A percentile compares a stretch with the other conserved stretches of the same genome.
Evolutionary conservation across 2,113 vertebrate genomes (phyloP).

Genomic region (Chelonoidis abingdonii): DNA sequence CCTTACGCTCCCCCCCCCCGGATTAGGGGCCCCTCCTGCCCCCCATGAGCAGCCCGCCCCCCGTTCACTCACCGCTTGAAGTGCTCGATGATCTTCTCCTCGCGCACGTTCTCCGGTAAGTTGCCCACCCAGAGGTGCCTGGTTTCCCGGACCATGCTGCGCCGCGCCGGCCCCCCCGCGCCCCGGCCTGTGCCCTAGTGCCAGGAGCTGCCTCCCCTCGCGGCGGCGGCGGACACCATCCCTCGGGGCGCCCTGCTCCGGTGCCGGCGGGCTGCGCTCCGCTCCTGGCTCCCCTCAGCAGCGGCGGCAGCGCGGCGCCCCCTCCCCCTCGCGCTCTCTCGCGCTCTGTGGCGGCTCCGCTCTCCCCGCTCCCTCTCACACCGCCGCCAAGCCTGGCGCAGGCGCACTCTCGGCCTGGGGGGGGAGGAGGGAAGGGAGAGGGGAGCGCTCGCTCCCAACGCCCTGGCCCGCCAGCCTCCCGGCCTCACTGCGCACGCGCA

Average conservation of each 20-base stretch:
- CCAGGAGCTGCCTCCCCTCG: constrained; percentile 59
- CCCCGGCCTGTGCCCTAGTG: constrained; percentile 23
- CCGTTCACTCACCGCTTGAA: constrained; percentile 96
- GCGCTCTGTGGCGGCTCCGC: constrained; percentile 61
- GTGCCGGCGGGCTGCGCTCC: background rate
- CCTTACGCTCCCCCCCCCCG: no score
- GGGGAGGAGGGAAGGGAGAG: background rate
- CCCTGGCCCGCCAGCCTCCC: constrained; percentile 10
- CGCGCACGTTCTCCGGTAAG: constrained; percentile 98
- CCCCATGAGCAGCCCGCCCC: background rate
- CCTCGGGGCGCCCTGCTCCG: constrained; percentile 8
- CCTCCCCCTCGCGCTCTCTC: constrained; percentile 20
- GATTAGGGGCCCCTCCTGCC: background rate
- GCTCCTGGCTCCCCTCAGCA: background rate
- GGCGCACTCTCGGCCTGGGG: constrained; percentile 61
- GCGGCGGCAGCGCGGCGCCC: constrained; percentile 81
- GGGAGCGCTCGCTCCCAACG: constrained; percentile 51
- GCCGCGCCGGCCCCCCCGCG: constrained; percentile 61
- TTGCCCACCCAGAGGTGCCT: constrained; percentile 99
- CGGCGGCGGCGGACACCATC: constrained; percentile 70
- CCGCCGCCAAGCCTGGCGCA: constrained; percentile 60
- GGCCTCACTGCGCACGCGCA: constrained; percentile 33
- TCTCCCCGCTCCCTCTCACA: constrained; percentile 38
- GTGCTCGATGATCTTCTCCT: constrained; percentile 99
- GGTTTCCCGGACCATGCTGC: constrained; percentile 99